Evolutionary conservation across 2,888 invertebrate genomes (phyloP), one percentile per base, ranked within the genome.

Genomic region (Sesia apiformis): DNA sequence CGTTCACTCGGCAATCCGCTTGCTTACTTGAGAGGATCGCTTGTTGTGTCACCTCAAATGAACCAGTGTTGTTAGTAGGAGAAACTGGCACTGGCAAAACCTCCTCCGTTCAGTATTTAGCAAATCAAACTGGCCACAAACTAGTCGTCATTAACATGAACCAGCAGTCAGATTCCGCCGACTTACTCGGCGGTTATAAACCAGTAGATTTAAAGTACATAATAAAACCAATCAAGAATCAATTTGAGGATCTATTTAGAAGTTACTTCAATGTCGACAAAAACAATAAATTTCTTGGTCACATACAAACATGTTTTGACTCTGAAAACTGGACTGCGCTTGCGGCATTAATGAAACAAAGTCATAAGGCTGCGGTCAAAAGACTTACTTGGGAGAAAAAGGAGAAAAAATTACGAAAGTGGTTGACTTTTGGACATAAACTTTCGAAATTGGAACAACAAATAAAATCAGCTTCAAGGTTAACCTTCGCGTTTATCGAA

Each of bases 21-120:
- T 93, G 94, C 71, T 90, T 98, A 52, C 81, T 99, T 49, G 99
- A 99, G 84, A 92, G 95, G 39, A 93, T 99, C 53, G 94, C 96
- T 38, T 95, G 95, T 58, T 96, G 97, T 71, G 93, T 98, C 0
- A 89, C 88, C 0, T 92, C 94, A 53, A 93, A 93, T 52, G 99
- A 99, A 75, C 97, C 99, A 0, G 96, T 98, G 1, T 85, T 99
- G 4, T 87, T 99, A 4, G 98, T 99, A 0, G 99, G 99, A 40
- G 99, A 99, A 87, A 99, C 99, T 0, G 99, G 99, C 52, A 98
- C 98, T 0, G 99, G 99, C 0, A 99, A 99, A 90, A 99, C 99
- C 0, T 96, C 97, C 0, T 93, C 96, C 0, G 93, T 99, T 1
- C 99, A 99, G 76, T 97, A 96, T 80, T 87, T 99, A 55, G 96